Evolutionary conservation across 2,113 vertebrate genomes (phyloP).

Genomic region (Neotoma lepida): DNA sequence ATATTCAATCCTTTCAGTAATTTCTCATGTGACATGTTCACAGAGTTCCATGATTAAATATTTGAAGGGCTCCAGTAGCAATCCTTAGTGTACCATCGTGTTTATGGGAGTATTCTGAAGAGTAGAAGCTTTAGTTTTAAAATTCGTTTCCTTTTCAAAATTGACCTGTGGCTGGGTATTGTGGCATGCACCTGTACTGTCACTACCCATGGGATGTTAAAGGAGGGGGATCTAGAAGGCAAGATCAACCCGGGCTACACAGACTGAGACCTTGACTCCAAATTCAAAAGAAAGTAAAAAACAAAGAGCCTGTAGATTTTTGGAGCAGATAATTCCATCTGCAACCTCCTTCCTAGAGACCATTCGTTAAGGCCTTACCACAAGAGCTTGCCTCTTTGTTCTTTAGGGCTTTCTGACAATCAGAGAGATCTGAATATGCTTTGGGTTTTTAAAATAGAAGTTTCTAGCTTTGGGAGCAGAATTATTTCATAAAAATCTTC

Average conservation of each 20-base stretch:
- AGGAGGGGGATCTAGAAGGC: background rate
- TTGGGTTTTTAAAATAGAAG: background rate
- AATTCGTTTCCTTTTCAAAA: slow-evolving; percentile 19
- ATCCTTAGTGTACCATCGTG: background rate
- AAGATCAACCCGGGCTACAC: background rate
- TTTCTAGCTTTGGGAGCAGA: background rate
- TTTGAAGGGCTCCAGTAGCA: background rate
- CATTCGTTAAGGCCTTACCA: background rate
- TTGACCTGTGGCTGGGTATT: background rate
- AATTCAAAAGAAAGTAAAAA: background rate
- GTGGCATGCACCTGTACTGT: background rate
- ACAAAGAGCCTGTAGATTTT: background rate
- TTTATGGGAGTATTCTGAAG: slow-evolving; percentile 11
- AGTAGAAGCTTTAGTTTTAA: slow-evolving; percentile 23
- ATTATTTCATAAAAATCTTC: background rate
- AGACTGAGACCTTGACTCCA: background rate
- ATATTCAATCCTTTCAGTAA: background rate
- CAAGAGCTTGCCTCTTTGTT: slow-evolving; percentile 3
- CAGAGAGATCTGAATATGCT: background rate
- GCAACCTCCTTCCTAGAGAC: slow-evolving; percentile 22
- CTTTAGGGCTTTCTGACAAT: background rate
- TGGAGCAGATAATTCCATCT: background rate
- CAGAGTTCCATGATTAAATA: background rate
- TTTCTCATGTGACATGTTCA: background rate
- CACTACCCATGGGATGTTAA: background rate